Percentiles rank a stretch among this genome's conserved stretches.
Evolutionary conservation across 92 coral and sea anemone species (phyloP).

Genomic region (Montipora capitata): DNA sequence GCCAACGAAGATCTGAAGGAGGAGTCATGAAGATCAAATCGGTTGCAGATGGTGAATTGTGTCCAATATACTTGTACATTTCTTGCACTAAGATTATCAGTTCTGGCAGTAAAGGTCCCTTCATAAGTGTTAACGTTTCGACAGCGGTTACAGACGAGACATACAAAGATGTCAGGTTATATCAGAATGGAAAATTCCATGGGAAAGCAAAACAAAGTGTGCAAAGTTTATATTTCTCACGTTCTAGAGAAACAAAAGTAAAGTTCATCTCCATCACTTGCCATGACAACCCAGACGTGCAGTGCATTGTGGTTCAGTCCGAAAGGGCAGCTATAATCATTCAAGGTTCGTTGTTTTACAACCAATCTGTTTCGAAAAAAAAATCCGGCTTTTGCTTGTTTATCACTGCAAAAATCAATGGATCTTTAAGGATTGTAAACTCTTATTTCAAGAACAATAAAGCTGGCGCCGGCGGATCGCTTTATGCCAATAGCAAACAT

Average conservation of each 20-base stretch:
- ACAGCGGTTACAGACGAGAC: conserved; percentile 2
- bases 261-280: not conserved
- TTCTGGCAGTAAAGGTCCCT: not conserved
- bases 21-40: not conserved
- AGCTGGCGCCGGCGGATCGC: too few relatives aligned
- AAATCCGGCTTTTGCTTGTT: too few relatives aligned
- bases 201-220: too few relatives aligned
- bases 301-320: not conserved
- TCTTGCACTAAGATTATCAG: not conserved
- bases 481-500: too few relatives aligned
- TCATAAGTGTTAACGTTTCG: not conserved
- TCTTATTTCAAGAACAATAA: too few relatives aligned
- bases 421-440: too few relatives aligned
- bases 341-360: too few relatives aligned
- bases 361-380: not conserved
- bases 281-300: not conserved
- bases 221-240: not conserved
- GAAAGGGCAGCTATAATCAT: not conserved
- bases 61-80: not conserved
- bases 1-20: not conserved
- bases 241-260: not conserved
- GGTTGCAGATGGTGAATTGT: not conserved
- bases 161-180: not conserved
- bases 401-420: too few relatives aligned
- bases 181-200: not conserved